phyloP scores from a whole-genome alignment of 1,140 invertebrate species.

The Nilaparvata lugens region DNA sequence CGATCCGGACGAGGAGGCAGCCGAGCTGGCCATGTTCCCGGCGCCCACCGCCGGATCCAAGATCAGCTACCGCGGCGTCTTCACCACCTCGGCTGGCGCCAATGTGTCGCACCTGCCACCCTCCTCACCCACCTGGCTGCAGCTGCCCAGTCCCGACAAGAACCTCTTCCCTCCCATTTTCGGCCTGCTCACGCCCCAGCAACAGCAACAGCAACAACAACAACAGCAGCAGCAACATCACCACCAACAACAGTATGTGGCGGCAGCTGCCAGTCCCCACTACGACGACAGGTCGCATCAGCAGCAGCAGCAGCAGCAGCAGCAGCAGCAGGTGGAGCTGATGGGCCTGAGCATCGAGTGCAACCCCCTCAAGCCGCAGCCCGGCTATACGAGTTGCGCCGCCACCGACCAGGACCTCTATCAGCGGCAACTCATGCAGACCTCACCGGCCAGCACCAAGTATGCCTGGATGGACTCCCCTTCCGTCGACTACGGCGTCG shows the following conservation, averaged over 20 bases:
- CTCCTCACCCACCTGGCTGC: slow-evolving; percentile 39
- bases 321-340: slow-evolving; percentile 42
- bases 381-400: slow-evolving; percentile 9
- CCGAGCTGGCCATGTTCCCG: slow-evolving; percentile 49
- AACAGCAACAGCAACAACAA: slow-evolving; percentile 35
- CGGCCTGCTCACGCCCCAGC: slow-evolving; percentile 39
- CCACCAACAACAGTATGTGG: slow-evolving; percentile 21
- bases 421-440: slow-evolving; percentile 32
- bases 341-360: slow-evolving; percentile 52
- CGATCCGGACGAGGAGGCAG: slow-evolving; percentile 42
- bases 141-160: slow-evolving; percentile 53
- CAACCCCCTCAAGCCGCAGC: slow-evolving; percentile 40
- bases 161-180: slow-evolving; percentile 47
- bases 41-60: slow-evolving; percentile 38
- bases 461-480: slow-evolving; percentile 50
- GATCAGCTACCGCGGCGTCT: slow-evolving; percentile 59
- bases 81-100: slow-evolving; percentile 51
- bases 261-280: slow-evolving; percentile 28
- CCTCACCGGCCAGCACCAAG: slow-evolving; percentile 36
- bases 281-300: slow-evolving; percentile 42
- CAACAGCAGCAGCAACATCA: slow-evolving; percentile 36
- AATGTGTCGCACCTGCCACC: slow-evolving; percentile 31
- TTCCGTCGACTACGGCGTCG: slow-evolving; percentile 40
- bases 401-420: slow-evolving; percentile 33
- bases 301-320: slow-evolving; percentile 41